Base-by-base conservation (phyloP, 2,797 vertebrate species). In the Lutjanus campechanus region DNA sequence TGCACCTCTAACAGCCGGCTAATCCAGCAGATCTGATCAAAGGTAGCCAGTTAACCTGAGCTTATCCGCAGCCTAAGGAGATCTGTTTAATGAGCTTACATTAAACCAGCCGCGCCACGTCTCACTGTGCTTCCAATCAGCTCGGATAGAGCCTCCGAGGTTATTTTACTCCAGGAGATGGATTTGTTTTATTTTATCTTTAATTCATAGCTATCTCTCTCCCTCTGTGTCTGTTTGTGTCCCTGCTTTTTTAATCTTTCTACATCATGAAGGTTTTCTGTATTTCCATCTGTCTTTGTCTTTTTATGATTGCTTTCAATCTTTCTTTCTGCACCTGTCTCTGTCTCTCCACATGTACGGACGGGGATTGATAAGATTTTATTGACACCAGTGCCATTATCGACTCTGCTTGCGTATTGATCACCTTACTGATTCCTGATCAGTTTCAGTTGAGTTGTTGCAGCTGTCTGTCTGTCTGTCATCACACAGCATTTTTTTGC, bases 41-140 rank as follows among this genome's bases (percentile, higher is more conserved):
- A 92, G 87, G 91, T 90, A 89, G 70, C 80, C 87, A 73, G 88
- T 90, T 92, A 93, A 90, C 91, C 86, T 79, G 79, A 85, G 92
- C 61, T 94, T 87, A 94, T 92, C 91, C 79, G 1, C 82, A 66
- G 84, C 84, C 89, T 88, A 69, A 91, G 85, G 81, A 90, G 90
- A 88, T 90, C 84, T 53, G 11, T 77, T 88, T 94, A 93, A 94
- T 92, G 83, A 93, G 92, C 90, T 94, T 93, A 93, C 73, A 77
- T 87, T 83, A 87, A 89, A 88, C 68, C 70, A 69, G 83, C 56
- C 41, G 7, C 70, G 7, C 70, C 61, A 13, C 19, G 4, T 78
- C 84, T 76, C 73, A 3, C 75, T n/a, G 16, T 20, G 77, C 58
- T 12, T 75, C 81, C 81, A 75, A 16, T 69, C 71, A 47, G 73